Conservation (phyloP, 2,113 vertebrate species). For the Ciconia boyciana region DNA sequence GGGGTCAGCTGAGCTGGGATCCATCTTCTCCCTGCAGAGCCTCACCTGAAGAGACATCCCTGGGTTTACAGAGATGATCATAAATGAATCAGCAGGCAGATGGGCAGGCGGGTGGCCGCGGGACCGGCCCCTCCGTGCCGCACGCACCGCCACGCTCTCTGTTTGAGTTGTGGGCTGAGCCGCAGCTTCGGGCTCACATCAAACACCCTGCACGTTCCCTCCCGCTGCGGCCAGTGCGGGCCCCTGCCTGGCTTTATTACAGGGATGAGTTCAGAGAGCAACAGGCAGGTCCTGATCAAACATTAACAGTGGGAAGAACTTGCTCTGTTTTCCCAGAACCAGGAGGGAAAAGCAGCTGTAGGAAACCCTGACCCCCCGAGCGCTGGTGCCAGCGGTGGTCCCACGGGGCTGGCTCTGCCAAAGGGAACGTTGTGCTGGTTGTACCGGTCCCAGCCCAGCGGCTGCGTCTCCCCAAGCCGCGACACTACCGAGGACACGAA, state of each 20-base stretch:
- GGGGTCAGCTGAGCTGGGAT: not conserved
- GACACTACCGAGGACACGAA: not conserved
- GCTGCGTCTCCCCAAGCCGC: fast-evolving
- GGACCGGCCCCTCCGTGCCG: not conserved
- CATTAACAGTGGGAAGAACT: constrained; percentile 43
- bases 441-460: not conserved
- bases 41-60: not conserved
- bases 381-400: fast-evolving
- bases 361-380: not conserved
- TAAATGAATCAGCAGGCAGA: constrained; percentile 7
- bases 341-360: not conserved
- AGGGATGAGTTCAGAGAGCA: constrained; percentile 49
- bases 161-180: constrained; percentile 46
- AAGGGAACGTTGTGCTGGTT: not conserved
- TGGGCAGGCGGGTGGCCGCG: not conserved
- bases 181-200: not conserved
- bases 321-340: not conserved
- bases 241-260: not conserved
- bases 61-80: not conserved
- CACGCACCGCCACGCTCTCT: fast-evolving
- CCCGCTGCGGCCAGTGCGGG: fast-evolving
- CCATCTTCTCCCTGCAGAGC: not conserved
- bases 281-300: constrained; percentile 56
- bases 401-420: not conserved
- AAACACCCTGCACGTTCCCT: not conserved